Percentiles rank a stretch among this genome's conserved stretches.
Conservation (phyloP, 1,140 invertebrate genomes). For the Drosophila lacertosa region DNA sequence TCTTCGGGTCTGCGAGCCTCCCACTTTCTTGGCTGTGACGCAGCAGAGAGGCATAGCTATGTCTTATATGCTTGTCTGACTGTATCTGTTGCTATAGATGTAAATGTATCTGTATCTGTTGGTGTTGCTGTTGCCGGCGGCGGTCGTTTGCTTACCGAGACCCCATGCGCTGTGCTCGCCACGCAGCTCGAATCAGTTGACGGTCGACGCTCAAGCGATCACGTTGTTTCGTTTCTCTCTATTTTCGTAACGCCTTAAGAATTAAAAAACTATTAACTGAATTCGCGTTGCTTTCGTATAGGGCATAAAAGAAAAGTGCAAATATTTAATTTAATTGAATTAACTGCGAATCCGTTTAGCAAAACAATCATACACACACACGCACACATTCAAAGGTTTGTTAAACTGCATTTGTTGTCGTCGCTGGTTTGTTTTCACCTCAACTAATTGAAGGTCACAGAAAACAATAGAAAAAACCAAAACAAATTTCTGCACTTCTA, state of each 20-base stretch:
- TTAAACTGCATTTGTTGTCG: constrained; percentile 5
- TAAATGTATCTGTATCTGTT: constrained; percentile 1
- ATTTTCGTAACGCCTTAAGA: constrained; percentile 8
- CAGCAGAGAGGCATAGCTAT: constrained; percentile 20
- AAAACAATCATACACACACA: neutral
- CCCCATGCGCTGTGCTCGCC: constrained; percentile 57
- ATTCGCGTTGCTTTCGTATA: constrained; percentile 16
- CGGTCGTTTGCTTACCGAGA: constrained; percentile 48
- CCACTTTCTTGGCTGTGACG: constrained; percentile 22
- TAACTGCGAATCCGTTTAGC: neutral
- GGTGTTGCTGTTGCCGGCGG: constrained; percentile 20
- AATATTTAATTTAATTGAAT: constrained; percentile 30
- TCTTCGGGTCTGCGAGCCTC: neutral
- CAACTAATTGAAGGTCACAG: constrained; percentile 40
- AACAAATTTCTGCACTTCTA: constrained; percentile 16
- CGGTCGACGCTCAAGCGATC: constrained; percentile 68
- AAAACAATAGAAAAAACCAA: neutral
- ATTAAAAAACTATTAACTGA: neutral
- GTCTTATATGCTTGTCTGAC: constrained; percentile 4
- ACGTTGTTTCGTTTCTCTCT: constrained; percentile 54
- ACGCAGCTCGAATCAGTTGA: constrained; percentile 63
- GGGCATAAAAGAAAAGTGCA: constrained; percentile 30
- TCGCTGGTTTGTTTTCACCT: constrained; percentile 7
- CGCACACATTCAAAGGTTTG: constrained; percentile 27
- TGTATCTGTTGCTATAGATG: neutral